phyloP scores from a whole-genome alignment of 2,797 vertebrate genomes.

The Sebastes vulpes region DNA sequence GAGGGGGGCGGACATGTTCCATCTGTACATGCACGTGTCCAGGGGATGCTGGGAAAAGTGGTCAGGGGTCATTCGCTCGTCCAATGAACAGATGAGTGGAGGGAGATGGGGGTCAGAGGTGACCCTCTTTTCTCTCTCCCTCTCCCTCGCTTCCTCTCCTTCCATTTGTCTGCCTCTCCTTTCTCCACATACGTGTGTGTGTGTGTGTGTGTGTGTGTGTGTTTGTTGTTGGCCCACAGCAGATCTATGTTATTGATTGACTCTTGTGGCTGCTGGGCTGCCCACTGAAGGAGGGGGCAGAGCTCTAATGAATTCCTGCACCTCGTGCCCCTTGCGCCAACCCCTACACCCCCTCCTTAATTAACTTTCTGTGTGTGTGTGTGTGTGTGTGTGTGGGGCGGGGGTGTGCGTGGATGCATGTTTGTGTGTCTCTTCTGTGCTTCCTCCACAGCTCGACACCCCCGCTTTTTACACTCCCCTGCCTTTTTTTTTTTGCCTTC shows the following conservation, averaged over 20 bases:
- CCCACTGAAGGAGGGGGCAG: conserved; percentile 87
- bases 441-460: conserved; percentile 70
- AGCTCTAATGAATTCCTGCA: conserved; percentile 89
- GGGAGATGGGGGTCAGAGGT: conserved; percentile 82
- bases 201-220: conserved; percentile 51
- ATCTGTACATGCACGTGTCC: conserved; percentile 63
- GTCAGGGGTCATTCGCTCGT: conserved; percentile 74
- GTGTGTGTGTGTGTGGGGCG: conserved; percentile 11
- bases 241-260: conserved; percentile 90
- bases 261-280: conserved; percentile 83
- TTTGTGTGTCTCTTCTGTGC: conserved; percentile 53
- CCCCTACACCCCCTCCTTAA: conserved; percentile 88
- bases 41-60: conserved; percentile 71
- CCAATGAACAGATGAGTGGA: conserved; percentile 84
- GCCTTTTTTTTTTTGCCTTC: conserved; percentile 34
- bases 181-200: conserved; percentile 38
- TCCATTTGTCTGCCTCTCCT: conserved; percentile 69
- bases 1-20: conserved; percentile 69
- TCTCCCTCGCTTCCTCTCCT: conserved; percentile 56
- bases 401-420: conserved; percentile 37
- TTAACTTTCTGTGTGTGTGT: conserved; percentile 82
- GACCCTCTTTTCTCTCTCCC: conserved; percentile 70
- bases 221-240: conserved; percentile 79
- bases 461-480: conserved; percentile 65
- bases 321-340: conserved; percentile 82